Percentiles rank a stretch among this genome's conserved stretches.
Conservation (phyloP, 2,797 vertebrate species). For the Melanotaenia maccullochi region DNA sequence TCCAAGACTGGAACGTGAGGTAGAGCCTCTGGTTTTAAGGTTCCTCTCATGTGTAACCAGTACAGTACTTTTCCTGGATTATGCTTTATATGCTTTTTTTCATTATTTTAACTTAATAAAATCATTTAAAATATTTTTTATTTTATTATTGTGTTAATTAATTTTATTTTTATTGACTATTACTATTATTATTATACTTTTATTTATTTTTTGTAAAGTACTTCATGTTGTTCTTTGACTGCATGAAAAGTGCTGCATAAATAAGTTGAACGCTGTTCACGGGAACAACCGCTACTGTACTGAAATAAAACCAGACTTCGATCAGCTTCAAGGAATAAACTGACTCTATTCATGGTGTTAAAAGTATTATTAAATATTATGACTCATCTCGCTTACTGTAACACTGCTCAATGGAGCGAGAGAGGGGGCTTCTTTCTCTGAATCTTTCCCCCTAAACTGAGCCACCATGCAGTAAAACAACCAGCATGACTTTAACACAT, state of each 20-base stretch:
- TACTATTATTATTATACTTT: background rate
- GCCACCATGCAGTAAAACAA: slow-evolving; percentile 28
- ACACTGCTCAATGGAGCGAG: slow-evolving; percentile 47
- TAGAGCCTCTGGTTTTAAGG: no score
- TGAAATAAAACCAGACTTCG: slow-evolving; percentile 20
- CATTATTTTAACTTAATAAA: no score
- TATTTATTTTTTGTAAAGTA: background rate
- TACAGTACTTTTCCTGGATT: no score
- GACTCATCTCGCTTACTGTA: slow-evolving; percentile 45
- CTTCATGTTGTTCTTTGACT: no score
- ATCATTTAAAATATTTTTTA: no score
- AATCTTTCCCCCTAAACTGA: slow-evolving; percentile 35
- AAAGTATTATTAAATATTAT: slow-evolving; percentile 44
- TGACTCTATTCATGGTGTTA: slow-evolving; percentile 35
- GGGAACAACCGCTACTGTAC: background rate
- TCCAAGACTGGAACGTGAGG: no score
- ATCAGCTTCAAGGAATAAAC: slow-evolving; percentile 31
- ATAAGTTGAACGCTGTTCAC: background rate
- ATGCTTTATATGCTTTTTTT: no score
- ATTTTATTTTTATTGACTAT: no score
- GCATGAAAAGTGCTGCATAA: background rate
- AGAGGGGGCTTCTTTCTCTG: slow-evolving; percentile 5
- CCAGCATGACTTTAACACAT: slow-evolving; percentile 25
- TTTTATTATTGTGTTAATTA: no score
- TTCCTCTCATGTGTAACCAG: no score